Evolutionary conservation across 1,140 invertebrate genomes (phyloP), one percentile per base, ranked within the genome.

Genomic region (Philotrypesis tridentata): DNA sequence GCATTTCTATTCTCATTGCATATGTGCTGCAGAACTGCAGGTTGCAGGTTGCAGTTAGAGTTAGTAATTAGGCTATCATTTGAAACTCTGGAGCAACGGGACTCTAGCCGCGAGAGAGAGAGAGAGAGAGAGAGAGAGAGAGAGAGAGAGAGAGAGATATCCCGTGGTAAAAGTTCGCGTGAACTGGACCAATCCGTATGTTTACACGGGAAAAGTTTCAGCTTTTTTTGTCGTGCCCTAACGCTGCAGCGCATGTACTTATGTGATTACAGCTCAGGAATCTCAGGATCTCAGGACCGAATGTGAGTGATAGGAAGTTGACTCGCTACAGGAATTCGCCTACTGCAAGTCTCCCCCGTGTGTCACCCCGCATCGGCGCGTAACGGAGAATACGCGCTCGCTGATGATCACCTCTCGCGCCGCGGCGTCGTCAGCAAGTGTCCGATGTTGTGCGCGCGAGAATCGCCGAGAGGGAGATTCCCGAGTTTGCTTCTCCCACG

Each of bases 181-280:
- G 40, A 65, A 40, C 74, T 76, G 21, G n/a, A 68, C 75, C 75
- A 78, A 68, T 79, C 65, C 60, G 77, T 80, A 80, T 80, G 70
- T 80, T 80, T 80, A 80, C 55, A 43, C n/a, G 63, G 8, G n/a
- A 40, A 63, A 72, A 63, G 40, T 63, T 72, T 65, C 14, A 17
- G 8, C 17, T 60, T 70, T 63, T 80, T 43, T 80, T 43, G 60
- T 55, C 27, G 14, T 63, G 68, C 48, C 27, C 55, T 40, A 3
- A 9, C 43, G 65, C 3, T 43, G n/a, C 25, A n/a, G 60, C 43
- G 21, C 55, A 55, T 31, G 29, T 31, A 8, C 55, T 2, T 60
- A 67, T 67, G 4, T 40, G n/a, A 27, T 14, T 61, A 48, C 37
- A 48, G 25, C n/a, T n/a, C n/a, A n/a, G n/a, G n/a, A n/a, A n/a